Evolutionary conservation across 2,113 vertebrate species (phyloP).

Genomic region (Sinocyclocheilus rhinocerous): DNA sequence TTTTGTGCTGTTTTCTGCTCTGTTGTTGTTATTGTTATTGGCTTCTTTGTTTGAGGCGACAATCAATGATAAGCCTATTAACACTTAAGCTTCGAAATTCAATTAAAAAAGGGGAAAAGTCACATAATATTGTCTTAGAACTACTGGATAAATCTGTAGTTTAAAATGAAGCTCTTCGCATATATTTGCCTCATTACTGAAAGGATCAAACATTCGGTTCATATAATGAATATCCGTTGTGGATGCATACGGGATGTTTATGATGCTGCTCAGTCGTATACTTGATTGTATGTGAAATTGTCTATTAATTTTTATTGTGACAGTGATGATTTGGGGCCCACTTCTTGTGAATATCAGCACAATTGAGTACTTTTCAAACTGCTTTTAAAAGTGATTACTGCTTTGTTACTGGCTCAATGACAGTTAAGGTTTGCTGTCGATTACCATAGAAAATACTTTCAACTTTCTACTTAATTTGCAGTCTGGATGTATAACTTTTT

Average conservation of each 20-base stretch:
- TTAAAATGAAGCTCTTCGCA: not conserved
- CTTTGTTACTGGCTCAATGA: not conserved
- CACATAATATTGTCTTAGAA: not conserved
- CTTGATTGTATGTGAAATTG: slow-evolving; percentile 4
- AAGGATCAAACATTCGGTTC: not conserved
- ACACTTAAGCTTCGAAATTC: not conserved
- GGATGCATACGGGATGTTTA: not conserved
- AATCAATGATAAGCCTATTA: slow-evolving; percentile 68
- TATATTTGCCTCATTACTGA: not conserved
- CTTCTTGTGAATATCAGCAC: not conserved
- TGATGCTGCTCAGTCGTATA: not conserved
- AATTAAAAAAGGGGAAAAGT: not conserved
- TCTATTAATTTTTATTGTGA: not conserved
- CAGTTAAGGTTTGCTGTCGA: not conserved
- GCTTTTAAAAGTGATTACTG: not conserved
- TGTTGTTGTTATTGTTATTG: slow-evolving; percentile 59
- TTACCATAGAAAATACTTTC: not conserved
- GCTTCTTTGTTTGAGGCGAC: slow-evolving; percentile 55
- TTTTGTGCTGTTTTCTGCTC: slow-evolving; percentile 53
- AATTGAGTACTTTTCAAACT: not conserved
- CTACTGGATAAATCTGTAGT: not conserved
- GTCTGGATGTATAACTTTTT: not conserved
- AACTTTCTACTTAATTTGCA: not conserved
- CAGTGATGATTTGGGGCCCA: not conserved
- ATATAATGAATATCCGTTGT: not conserved